A percentile compares a stretch with the other conserved stretches of the same genome.
Conservation (phyloP, 2,888 invertebrate genomes). For the Allacma fusca region DNA sequence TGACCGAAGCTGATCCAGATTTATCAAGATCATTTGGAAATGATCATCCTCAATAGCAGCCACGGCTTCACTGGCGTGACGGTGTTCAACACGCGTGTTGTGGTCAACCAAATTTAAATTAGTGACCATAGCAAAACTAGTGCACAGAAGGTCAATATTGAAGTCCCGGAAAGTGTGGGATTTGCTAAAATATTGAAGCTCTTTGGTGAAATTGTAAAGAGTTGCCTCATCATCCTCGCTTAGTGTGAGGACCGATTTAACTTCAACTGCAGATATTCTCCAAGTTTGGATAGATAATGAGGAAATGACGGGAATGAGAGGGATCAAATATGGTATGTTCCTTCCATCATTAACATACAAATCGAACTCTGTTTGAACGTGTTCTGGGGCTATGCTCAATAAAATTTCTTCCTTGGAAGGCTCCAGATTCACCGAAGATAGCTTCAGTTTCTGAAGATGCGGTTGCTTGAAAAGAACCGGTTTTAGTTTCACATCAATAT, state of each 20-base stretch:
- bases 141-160: conserved; percentile 53
- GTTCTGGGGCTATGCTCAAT: conserved; percentile 13
- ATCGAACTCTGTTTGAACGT: conserved; percentile 44
- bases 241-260: conserved; percentile 37
- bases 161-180: conserved; percentile 56
- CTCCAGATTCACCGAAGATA: conserved; percentile 55
- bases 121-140: conserved; percentile 53
- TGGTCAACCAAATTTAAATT: conserved; percentile 60
- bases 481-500: conserved; percentile 51
- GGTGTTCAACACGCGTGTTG: conserved; percentile 56
- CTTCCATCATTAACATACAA: conserved; percentile 56
- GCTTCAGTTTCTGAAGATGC: conserved; percentile 42
- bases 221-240: conserved; percentile 27
- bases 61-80: conserved; percentile 57
- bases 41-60: conserved; percentile 59
- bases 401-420: conserved; percentile 50
- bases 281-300: conserved; percentile 55
- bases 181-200: conserved; percentile 60
- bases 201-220: conserved; percentile 43
- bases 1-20: conserved; percentile 44
- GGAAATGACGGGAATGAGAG: conserved; percentile 24
- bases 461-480: conserved; percentile 52
- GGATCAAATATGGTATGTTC: conserved; percentile 39
- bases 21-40: conserved; percentile 52
- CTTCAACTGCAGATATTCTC: conserved; percentile 30